These are phyloP conservation scores for Parazoanthus swiftii DNA, from an alignment of 92 coral and sea anemone species.

Conservation along the genomic window DNA sequence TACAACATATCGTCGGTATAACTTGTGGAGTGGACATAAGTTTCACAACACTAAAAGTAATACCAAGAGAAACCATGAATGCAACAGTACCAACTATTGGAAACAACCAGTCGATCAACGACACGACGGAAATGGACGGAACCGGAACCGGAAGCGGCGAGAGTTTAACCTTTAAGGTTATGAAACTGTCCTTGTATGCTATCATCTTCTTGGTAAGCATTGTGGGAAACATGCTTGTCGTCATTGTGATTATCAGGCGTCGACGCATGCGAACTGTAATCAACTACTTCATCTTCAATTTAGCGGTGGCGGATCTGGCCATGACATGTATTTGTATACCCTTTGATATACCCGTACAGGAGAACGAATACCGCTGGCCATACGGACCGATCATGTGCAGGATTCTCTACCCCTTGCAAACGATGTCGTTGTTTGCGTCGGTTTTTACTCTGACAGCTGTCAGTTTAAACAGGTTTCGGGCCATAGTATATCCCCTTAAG, in stretches of 20 bases:
- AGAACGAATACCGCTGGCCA: slow-evolving; percentile 83
- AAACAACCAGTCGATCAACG: background rate
- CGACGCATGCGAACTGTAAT: slow-evolving; percentile 95
- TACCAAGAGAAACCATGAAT: background rate
- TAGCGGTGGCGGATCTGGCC: slow-evolving; percentile 89
- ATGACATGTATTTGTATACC: slow-evolving; percentile 92
- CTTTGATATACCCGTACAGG: slow-evolving; percentile 91
- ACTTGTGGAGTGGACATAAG: background rate
- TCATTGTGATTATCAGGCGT: slow-evolving; percentile 82
- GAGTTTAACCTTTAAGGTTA: slow-evolving; percentile 64
- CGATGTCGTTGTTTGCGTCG: slow-evolving; percentile 87
- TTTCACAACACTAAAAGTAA: background rate
- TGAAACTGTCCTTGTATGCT: slow-evolving; percentile 80
- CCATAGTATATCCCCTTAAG: slow-evolving; percentile 86
- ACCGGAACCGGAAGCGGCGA: slow-evolving; percentile 51
- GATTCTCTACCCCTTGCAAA: slow-evolving; percentile 83
- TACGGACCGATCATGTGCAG: slow-evolving; percentile 85
- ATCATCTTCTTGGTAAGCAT: slow-evolving; percentile 85
- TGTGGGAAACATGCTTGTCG: slow-evolving; percentile 87
- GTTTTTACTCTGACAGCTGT: slow-evolving; percentile 92
- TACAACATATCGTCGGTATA: background rate
- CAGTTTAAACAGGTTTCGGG: slow-evolving; percentile 92
- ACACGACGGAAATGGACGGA: background rate
- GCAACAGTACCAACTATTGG: background rate
- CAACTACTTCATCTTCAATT: slow-evolving; percentile 88